These are phyloP conservation scores for Amphimallon solstitiale DNA, from an alignment of 2,888 invertebrate genomes.

Conservation along the genomic window DNA sequence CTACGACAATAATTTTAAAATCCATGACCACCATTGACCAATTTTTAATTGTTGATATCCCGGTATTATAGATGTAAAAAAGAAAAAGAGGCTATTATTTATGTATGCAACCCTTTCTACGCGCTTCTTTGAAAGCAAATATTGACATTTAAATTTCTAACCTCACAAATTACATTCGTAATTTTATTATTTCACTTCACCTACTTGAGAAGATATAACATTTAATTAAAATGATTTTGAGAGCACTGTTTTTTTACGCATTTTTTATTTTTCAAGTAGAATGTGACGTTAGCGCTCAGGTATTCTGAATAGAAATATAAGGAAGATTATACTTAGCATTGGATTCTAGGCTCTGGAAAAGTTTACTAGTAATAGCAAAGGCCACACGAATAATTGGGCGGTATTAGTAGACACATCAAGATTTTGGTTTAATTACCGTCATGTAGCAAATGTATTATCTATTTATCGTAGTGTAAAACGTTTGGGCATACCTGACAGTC, in stretches of 20 bases:
- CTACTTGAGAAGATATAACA: no score
- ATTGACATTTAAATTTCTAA: no score
- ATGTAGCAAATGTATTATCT: constrained; percentile 98
- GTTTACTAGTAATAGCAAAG: constrained; percentile 52
- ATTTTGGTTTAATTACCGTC: constrained; percentile 99
- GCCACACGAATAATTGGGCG: constrained; percentile 99
- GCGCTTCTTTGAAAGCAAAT: no score
- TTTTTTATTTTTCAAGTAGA: constrained; percentile 2
- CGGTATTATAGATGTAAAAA: no score
- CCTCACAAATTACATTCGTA: background rate
- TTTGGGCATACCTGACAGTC: constrained; percentile 97
- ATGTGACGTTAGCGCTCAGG: background rate
- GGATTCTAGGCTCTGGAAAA: constrained; percentile 39
- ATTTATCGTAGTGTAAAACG: constrained; percentile 98
- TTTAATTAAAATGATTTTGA: background rate
- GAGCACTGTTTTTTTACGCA: background rate
- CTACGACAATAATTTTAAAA: no score
- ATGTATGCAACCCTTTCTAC: no score
- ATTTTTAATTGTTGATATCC: no score
- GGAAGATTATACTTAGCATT: background rate
- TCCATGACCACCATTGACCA: no score
- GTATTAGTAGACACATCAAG: constrained; percentile 98
- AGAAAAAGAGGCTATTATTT: no score
- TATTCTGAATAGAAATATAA: background rate
- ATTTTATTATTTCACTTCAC: background rate